Conservation (phyloP, 2,113 vertebrate genomes). For the Sorex araneus region DNA sequence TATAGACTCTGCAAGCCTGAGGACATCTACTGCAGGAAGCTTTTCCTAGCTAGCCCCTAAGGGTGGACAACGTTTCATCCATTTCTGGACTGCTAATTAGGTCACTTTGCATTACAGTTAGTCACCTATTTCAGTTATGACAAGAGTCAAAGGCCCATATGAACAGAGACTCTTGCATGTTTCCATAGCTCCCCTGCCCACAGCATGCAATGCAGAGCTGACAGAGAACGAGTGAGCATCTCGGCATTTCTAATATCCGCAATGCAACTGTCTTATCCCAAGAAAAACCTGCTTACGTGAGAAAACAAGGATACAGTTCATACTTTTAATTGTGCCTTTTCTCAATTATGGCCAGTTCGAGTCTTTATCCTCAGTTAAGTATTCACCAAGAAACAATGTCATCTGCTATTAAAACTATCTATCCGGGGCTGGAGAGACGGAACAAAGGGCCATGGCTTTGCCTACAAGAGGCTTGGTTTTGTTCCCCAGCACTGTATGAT, state of each 20-base stretch:
- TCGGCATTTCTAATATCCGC: neutral
- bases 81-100: neutral
- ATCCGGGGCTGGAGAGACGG: neutral
- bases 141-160: neutral
- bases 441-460: too few species aligned
- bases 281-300: slow-evolving; percentile 30
- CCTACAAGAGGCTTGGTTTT: too few species aligned
- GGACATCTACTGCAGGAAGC: neutral
- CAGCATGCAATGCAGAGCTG: neutral
- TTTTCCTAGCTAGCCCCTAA: neutral
- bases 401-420: neutral
- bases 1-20: neutral
- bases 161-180: neutral
- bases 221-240: neutral
- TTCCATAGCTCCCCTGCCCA: neutral
- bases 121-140: neutral
- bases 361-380: neutral
- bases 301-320: neutral
- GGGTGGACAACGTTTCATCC: neutral
- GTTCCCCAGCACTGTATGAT: too few species aligned
- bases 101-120: neutral
- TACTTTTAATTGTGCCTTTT: neutral
- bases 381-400: neutral
- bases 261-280: neutral
- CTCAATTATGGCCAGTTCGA: neutral